Base-by-base conservation (phyloP, 2,888 invertebrate genomes). In the Adelognathus sp. region DNA sequence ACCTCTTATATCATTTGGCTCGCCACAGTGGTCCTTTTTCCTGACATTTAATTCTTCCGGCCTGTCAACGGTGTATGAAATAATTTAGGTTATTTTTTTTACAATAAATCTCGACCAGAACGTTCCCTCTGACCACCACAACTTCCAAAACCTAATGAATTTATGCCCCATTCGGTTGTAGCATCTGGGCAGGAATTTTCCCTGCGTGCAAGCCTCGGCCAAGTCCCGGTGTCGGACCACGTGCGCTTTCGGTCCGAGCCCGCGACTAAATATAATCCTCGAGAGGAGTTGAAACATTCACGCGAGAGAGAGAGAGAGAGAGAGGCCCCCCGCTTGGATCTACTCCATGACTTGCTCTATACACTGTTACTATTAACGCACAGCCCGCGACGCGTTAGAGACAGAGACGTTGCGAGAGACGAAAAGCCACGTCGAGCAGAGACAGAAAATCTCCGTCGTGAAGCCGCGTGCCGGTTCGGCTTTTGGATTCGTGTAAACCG, bases 251-350 rank as follows among this genome's bases (percentile, higher is more conserved):
- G 50, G 39, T 66, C 61, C 67, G 61, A 60, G 60, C 61, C n/a
- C 64, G 61, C 54, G 75, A 71, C 79, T 79, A 79, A 79, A 79
- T 79, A 79, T 79, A 79, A 75, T 75, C 79, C 44, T 74, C 71
- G 46, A 67, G 75, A 75, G 71, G 66, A 75, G 66, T 75, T n/a
- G 71, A 75, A 79, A 79, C 54, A 61, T 75, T 66, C 71, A 31
- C 61, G 75, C n/a, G n/a, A n/a, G n/a, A n/a, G n/a, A n/a, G n/a
- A n/a, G n/a, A n/a, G n/a, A 67, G 64, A 54, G 31, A 67, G 64
- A 54, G 31, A 9, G 29, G 33, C 70, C 79, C 79, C 81, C 81
- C 80, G 80, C 80, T 76, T 73, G 66, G 80, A 75, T 71, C 52
- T 46, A 61, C 52, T 24, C 71, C n/a, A n/a, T 56, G 66, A 60